Base-by-base conservation (phyloP, 2,888 invertebrate genomes). In the Hirtodrosophila confusa region DNA sequence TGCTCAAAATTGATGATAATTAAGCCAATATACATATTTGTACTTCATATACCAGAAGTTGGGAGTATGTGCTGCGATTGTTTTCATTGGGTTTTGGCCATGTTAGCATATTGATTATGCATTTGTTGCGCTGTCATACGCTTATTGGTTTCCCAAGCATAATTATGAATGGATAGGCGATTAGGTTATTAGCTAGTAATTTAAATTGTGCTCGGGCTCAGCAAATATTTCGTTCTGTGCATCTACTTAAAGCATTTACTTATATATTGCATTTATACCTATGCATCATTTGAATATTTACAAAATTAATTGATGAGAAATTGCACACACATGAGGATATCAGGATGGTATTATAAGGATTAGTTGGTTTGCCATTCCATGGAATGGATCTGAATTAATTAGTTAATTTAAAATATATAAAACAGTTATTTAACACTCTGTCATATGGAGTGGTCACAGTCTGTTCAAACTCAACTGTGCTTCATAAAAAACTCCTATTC, bases 1-100 rank as follows among this genome's bases (percentile, higher is more conserved):
- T 83, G 82, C 88, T 77, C 71, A 63, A 83, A 86, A 88, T 88
- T 86, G 84, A 86, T 88, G 86, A 86, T 86, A 88, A 83, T 83
- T 88, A 83, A 88, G 88, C 84, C 86, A 88, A 83, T 88, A 78
- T 80, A 86, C 84, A 84, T 86, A 88, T 83, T 86, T 88, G 84
- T 77, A 69, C 57, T 77, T 61, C 48, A 48, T 56, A 8, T 37
- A 31, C 11, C 4, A 33, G 23, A 12, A 29, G 17, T 33, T 23
- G 27, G 12, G 4, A 6, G 33, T 9, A 11, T 24, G 11, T 6
- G 33, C 35, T 45, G 39, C 35, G 41, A 72, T 56, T 73, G 77
- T 66, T 73, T 66, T 61, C 72, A 53, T 57, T 75, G 50, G 47
- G 44, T 50, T 53, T 56, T 12, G 45, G 54, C 24, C 31, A 47